These are phyloP conservation scores for Botia almorhae DNA, from an alignment of 2,797 vertebrate genomes.

Conservation along the genomic window DNA sequence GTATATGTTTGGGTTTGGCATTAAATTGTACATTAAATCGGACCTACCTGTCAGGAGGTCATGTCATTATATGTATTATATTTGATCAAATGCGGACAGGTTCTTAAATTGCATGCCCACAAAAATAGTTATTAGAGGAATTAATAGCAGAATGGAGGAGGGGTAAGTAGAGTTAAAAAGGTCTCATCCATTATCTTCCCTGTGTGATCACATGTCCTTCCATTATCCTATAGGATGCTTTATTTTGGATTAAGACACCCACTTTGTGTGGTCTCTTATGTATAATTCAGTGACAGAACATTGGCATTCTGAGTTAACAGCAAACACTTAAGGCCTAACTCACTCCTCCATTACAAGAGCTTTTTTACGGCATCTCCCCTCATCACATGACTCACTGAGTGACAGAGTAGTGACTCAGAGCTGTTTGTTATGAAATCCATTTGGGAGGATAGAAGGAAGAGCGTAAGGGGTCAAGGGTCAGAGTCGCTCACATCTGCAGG, in stretches of 20 bases:
- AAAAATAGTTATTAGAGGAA: conserved; percentile 27
- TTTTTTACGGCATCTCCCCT: neutral
- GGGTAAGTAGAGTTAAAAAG: conserved; percentile 39
- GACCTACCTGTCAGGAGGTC: neutral
- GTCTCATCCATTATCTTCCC: conserved; percentile 53
- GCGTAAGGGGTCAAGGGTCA: conserved; percentile 27
- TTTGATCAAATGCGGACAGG: neutral
- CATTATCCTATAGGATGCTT: conserved; percentile 10
- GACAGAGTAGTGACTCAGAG: conserved; percentile 14
- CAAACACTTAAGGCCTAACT: conserved; percentile 13
- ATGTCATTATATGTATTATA: neutral
- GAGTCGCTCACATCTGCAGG: conserved; percentile 29
- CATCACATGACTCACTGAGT: conserved; percentile 15
- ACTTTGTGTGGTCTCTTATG: conserved; percentile 23
- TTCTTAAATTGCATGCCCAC: neutral
- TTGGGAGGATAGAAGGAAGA: conserved; percentile 16
- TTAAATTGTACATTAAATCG: neutral
- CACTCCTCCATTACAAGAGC: neutral
- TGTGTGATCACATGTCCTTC: conserved; percentile 41
- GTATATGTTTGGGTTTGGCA: neutral
- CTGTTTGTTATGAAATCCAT: conserved; percentile 7
- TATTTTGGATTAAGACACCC: conserved; percentile 10
- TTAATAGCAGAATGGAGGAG: conserved; percentile 37
- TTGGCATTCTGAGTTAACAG: conserved; percentile 2
- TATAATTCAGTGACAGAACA: conserved; percentile 20